These are phyloP conservation scores for Muscicapa adusta DNA, from an alignment of 2,113 vertebrate species.

Conservation along the genomic window DNA sequence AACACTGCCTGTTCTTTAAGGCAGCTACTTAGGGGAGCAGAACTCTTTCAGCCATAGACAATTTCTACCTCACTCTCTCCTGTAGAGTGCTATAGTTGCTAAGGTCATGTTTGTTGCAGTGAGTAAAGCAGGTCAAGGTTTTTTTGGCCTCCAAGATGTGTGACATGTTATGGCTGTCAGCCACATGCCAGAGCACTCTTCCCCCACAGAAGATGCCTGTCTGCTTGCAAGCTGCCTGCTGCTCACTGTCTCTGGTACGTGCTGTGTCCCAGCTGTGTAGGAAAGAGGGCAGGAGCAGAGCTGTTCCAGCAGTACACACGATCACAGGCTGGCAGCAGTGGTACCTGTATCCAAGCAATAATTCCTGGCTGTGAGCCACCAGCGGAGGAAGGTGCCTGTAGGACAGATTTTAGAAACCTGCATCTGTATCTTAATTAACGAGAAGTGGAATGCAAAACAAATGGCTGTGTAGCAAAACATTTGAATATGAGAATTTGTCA, in stretches of 20 bases:
- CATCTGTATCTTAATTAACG: not conserved
- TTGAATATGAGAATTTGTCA: not conserved
- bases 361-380: not conserved
- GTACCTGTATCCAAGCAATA: not conserved
- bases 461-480: not conserved
- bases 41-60: not conserved
- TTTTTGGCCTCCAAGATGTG: not conserved
- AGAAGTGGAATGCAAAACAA: not conserved
- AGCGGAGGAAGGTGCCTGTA: not conserved
- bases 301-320: not conserved
- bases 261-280: fast-evolving
- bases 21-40: not conserved
- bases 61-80: not conserved
- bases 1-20: not conserved
- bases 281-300: not conserved
- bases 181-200: not conserved
- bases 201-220: not conserved
- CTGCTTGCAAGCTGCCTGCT: not conserved
- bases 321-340: not conserved
- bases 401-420: not conserved
- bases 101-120: not conserved
- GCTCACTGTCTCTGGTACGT: not conserved
- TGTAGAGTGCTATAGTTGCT: fast-evolving
- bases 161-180: not conserved
- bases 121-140: not conserved